Base-by-base conservation (phyloP, 2,113 vertebrate genomes). In the Phrynosoma platyrhinos region DNA sequence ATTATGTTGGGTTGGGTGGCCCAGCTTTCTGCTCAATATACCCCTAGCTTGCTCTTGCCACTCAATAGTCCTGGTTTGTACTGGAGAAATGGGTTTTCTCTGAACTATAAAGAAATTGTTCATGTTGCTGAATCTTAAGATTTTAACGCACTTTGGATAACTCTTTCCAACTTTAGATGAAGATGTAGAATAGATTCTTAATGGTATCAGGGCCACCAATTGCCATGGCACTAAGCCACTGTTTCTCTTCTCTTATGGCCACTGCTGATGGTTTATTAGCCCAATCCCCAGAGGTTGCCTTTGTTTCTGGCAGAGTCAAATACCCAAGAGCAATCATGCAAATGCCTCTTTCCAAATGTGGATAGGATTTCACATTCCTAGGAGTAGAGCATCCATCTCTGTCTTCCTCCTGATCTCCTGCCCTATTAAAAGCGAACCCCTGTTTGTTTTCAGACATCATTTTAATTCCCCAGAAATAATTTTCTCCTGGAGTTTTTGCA, bases 381-480 rank as follows among this genome's bases (percentile, higher is more conserved):
- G 23, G 53, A 52, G 16, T 82, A 69, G 14, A 68, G 6, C 18
- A 87, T 8, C 20, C 66, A 27, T 71, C 6, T 87, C 72, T 55
- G 6, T 85, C 81, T 58, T 71, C 1, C 89, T 84, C 9, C 55
- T 14, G 10, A 12, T 55, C 62, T 87, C 74, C 74, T 75, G 0
- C 86, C 92, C 86, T 89, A 69, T 85, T 88, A 68, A 77, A 1
- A 66, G 58, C 16, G 81, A 82, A 90, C 42, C 68, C 82, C 42
- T 47, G 72, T 91, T 82, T 91, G 77, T 84, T 27, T 87, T 93
- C 87, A 88, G 88, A 82, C 83, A 88, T 81, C 87, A 36, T 93
- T 88, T 90, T 42, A 74, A 30, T 52, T n/a, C 92, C 32, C 82
- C 83, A 82, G 87, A 74, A 92, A 85, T 40, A 23, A 86, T 78